A percentile compares a stretch with the other conserved stretches of the same genome.
Conservation (phyloP, 2,888 invertebrate species). For the Morpho deidamia region DNA sequence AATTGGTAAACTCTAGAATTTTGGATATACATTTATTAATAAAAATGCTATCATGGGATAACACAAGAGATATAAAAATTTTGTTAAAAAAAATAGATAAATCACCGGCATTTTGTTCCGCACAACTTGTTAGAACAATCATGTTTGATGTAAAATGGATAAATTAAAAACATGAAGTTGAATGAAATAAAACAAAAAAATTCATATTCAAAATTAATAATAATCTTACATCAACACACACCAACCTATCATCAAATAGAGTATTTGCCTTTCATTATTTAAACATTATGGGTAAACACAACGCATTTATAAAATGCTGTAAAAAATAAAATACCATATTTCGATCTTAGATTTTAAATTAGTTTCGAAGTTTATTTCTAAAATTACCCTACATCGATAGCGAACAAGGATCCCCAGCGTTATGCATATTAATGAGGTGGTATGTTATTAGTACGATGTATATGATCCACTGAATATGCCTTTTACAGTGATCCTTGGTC, state of each 20-base stretch:
- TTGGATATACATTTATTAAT: no score
- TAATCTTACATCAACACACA: neutral
- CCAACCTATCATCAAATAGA: neutral
- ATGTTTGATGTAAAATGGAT: no score
- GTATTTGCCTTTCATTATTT: constrained; percentile 17
- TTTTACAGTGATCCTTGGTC: constrained; percentile 36
- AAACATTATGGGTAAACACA: constrained; percentile 16
- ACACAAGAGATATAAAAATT: no score
- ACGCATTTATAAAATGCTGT: constrained; percentile 10
- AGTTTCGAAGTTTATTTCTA: constrained; percentile 61
- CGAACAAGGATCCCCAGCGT: constrained; percentile 54
- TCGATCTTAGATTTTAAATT: constrained; percentile 61
- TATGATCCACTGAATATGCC: constrained; percentile 36
- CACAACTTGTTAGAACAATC: no score
- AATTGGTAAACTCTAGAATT: no score
- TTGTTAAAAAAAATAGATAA: no score
- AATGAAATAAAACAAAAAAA: no score
- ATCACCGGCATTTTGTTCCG: no score
- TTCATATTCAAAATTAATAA: no score
- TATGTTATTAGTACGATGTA: constrained; percentile 48
- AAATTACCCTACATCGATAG: constrained; percentile 53
- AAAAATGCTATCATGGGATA: no score
- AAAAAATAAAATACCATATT: constrained; percentile 34
- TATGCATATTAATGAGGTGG: constrained; percentile 67
- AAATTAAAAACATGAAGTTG: no score